A percentile compares a stretch with the other conserved stretches of the same genome.
These are phyloP conservation scores for Coregonus sp. DNA, from an alignment of 2,797 vertebrate genomes.

Conservation along the genomic window DNA sequence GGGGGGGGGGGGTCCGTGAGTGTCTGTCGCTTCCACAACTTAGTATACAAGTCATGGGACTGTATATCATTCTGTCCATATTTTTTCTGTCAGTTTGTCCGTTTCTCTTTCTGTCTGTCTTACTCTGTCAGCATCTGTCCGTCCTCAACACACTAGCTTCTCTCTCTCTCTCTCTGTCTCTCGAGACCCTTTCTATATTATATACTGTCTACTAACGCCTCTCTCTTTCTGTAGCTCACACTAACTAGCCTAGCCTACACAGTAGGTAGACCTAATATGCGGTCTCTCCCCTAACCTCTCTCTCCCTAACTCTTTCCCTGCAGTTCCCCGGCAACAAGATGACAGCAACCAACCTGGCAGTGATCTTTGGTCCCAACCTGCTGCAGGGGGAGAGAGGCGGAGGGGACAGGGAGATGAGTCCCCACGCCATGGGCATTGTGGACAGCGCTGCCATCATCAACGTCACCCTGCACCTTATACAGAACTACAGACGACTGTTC, in stretches of 20 bases:
- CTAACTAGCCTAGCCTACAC: not conserved
- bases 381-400: slow-evolving; percentile 80
- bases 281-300: not conserved
- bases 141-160: not conserved
- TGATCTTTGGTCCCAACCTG: slow-evolving; percentile 92
- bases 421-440: slow-evolving; percentile 78
- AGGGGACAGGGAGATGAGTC: slow-evolving; percentile 65
- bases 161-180: not conserved
- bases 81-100: not conserved
- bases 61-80: not conserved
- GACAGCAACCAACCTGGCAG: slow-evolving; percentile 88
- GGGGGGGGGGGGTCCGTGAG: not conserved
- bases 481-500: slow-evolving; percentile 85
- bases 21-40: not conserved
- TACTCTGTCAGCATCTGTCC: not conserved
- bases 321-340: slow-evolving; percentile 92
- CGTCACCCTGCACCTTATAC: slow-evolving; percentile 84
- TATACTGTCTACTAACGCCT: not conserved
- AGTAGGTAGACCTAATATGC: not conserved
- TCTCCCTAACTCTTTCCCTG: slow-evolving; percentile 1
- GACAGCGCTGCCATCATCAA: slow-evolving; percentile 86
- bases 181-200: not conserved
- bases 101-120: too few relatives aligned
- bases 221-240: not conserved
- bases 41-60: too few relatives aligned